Conservation (phyloP, 2,888 invertebrate species). For the Orthonevra nobilis region DNA sequence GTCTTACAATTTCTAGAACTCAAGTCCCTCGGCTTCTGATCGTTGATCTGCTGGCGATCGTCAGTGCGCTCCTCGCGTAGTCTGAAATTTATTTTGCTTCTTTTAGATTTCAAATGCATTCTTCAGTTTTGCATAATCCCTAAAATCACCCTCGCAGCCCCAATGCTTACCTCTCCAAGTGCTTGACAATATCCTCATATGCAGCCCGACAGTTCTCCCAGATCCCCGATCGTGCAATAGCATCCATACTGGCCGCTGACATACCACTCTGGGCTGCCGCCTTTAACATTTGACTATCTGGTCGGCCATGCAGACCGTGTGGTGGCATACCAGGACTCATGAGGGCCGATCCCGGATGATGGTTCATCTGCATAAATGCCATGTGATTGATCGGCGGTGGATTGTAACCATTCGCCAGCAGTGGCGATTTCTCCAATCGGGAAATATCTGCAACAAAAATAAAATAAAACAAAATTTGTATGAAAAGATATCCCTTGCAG, state of each 20-base stretch:
- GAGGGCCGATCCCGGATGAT: constrained; percentile 88
- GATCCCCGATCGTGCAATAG: constrained; percentile 93
- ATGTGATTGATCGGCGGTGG: constrained; percentile 95
- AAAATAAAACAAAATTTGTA: constrained; percentile 30
- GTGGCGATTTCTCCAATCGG: constrained; percentile 94
- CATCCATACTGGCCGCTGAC: constrained; percentile 88
- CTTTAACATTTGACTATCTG: constrained; percentile 88
- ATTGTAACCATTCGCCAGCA: constrained; percentile 96
- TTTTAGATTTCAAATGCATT: constrained; percentile 62
- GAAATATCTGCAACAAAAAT: constrained; percentile 86
- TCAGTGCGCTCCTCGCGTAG: constrained; percentile 93
- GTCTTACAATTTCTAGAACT: constrained; percentile 92
- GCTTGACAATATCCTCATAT: constrained; percentile 97
- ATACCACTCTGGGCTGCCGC: constrained; percentile 88
- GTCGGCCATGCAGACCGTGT: constrained; percentile 88
- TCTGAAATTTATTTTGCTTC: constrained; percentile 80
- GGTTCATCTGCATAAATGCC: constrained; percentile 96
- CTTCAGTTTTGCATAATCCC: constrained; percentile 8
- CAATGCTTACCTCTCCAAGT: constrained; percentile 91
- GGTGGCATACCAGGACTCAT: constrained; percentile 94
- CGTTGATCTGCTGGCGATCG: constrained; percentile 91
- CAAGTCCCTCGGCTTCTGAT: constrained; percentile 90
- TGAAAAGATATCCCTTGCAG: constrained; percentile 53
- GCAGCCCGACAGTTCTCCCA: constrained; percentile 97
- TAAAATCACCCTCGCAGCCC: not conserved